A percentile compares a stretch with the other conserved stretches of the same genome.
Conservation (phyloP, 92 coral and sea anemone genomes). For the Porites lobata region DNA sequence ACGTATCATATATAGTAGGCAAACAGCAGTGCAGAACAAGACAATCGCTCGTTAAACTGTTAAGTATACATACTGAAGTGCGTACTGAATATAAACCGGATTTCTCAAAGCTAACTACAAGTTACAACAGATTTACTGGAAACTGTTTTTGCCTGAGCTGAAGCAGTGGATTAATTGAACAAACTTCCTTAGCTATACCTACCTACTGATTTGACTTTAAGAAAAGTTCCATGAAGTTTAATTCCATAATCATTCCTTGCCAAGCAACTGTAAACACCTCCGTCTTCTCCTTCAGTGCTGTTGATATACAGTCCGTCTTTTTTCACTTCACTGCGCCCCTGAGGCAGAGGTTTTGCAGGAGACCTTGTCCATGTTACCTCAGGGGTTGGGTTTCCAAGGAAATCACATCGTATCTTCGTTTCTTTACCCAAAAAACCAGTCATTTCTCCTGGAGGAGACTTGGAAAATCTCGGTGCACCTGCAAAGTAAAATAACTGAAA, state of each 20-base stretch:
- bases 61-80: too few relatives aligned
- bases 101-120: too few relatives aligned
- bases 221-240: conserved; percentile 42
- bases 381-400: conserved; percentile 55
- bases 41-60: too few relatives aligned
- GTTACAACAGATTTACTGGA: too few relatives aligned
- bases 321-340: conserved; percentile 25
- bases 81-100: too few relatives aligned
- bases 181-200: not conserved
- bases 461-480: not conserved
- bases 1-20: too few relatives aligned
- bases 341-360: conserved; percentile 29
- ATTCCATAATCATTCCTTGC: conserved; percentile 51
- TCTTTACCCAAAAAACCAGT: conserved; percentile 34
- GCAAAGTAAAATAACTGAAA: too few relatives aligned
- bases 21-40: too few relatives aligned
- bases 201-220: conserved; percentile 49
- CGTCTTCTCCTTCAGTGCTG: conserved; percentile 26
- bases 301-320: conserved; percentile 28
- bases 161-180: too few relatives aligned
- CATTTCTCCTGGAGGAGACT: not conserved
- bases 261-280: conserved; percentile 52
- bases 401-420: conserved; percentile 34
- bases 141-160: too few relatives aligned
- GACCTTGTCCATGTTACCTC: conserved; percentile 47